Conservation (phyloP, 2,113 vertebrate species). For the Cardinalis cardinalis region DNA sequence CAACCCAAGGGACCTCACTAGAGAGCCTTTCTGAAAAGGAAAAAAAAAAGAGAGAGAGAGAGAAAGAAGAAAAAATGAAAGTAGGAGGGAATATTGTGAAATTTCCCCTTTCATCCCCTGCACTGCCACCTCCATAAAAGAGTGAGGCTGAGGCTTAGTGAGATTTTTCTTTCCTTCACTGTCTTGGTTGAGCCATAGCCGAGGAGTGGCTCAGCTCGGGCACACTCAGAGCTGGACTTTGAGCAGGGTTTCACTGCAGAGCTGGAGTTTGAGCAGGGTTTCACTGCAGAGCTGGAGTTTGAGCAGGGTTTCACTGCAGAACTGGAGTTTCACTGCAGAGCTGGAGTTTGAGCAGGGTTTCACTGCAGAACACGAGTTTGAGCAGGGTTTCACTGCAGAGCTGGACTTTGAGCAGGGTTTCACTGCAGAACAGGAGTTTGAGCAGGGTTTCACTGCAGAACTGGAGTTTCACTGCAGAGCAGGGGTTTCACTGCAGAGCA, state of each 20-base stretch:
- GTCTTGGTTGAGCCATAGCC: neutral
- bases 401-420: too few species aligned
- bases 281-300: too few species aligned
- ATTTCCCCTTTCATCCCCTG: neutral
- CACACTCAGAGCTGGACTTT: neutral
- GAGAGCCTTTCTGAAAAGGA: neutral
- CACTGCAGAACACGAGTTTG: too few species aligned
- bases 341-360: too few species aligned
- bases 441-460: too few species aligned
- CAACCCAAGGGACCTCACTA: fast-evolving
- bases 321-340: too few species aligned
- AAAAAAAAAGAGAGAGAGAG: neutral
- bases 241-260: neutral
- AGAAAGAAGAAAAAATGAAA: neutral
- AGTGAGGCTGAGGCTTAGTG: neutral
- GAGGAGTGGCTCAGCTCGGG: neutral
- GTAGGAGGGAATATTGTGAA: neutral
- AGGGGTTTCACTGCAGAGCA: too few species aligned
- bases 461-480: too few species aligned
- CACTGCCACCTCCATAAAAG: neutral
- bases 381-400: too few species aligned
- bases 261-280: too few species aligned
- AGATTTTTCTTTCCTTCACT: neutral
- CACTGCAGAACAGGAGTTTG: too few species aligned
- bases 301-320: neutral